Percentiles rank a stretch among this genome's conserved stretches.
These are phyloP conservation scores for Heliangelus exortis DNA, from an alignment of 2,797 vertebrate genomes.

Conservation along the genomic window DNA sequence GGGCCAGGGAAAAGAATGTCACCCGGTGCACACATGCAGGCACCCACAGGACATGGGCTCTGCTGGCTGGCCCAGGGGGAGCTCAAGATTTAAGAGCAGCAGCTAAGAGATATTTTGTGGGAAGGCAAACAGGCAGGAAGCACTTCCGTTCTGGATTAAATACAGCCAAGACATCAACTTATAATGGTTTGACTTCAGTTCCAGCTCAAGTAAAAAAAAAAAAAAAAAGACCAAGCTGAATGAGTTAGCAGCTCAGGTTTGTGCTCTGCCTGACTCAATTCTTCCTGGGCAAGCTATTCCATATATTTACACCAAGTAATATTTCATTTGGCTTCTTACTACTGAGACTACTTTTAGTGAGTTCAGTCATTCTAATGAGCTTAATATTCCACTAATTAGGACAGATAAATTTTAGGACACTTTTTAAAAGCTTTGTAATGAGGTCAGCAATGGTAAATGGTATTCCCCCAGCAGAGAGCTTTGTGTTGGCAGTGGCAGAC, in stretches of 20 bases:
- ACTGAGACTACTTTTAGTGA: background rate
- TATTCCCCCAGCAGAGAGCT: background rate
- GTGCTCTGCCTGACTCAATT: background rate
- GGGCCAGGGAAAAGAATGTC: background rate
- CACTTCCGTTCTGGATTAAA: background rate
- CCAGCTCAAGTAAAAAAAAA: background rate
- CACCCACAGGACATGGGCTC: background rate
- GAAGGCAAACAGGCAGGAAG: background rate
- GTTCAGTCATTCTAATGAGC: background rate
- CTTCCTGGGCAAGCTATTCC: background rate
- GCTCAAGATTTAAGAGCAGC: background rate
- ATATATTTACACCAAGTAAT: background rate
- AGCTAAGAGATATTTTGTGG: background rate
- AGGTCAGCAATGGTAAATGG: background rate
- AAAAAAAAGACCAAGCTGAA: background rate
- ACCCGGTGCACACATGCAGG: background rate
- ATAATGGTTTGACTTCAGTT: background rate
- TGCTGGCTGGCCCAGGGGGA: rapidly evolving
- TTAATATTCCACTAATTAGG: background rate
- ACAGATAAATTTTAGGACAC: background rate
- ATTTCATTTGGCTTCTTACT: background rate
- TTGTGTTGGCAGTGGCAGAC: background rate
- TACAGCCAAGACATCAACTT: background rate
- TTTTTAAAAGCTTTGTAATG: constrained; percentile 4
- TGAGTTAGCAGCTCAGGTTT: background rate